phyloP scores from a whole-genome alignment of 2,113 vertebrate species.

The Dasypus novemcinctus region DNA sequence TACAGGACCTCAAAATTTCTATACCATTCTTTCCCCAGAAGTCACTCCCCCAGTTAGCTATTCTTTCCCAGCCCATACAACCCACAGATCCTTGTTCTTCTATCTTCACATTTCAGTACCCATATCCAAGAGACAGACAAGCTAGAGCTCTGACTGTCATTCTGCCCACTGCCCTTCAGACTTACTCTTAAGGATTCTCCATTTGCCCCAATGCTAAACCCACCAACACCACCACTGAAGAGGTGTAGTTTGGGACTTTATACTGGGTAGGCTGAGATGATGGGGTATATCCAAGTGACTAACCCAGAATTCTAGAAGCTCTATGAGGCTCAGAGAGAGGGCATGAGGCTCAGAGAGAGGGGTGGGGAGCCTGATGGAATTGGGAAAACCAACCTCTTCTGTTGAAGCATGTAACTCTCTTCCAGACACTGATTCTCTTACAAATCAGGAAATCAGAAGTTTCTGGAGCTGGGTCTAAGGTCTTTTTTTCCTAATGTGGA shows the following conservation, averaged over 20 bases:
- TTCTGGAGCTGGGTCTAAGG: constrained; percentile 78
- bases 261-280: too few relatives aligned
- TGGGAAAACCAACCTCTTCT: constrained; percentile 80
- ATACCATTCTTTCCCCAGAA: neutral
- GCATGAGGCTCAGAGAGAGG: neutral
- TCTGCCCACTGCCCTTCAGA: neutral
- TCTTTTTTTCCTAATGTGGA: constrained; percentile 58
- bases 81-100: neutral
- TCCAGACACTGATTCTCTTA: constrained; percentile 76
- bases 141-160: neutral
- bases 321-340: neutral
- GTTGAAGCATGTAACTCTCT: constrained; percentile 81
- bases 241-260: neutral
- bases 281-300: too few relatives aligned
- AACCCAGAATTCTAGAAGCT: neutral
- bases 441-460: constrained; percentile 70
- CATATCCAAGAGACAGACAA: neutral
- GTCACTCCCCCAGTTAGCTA: too few relatives aligned
- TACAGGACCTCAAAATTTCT: neutral
- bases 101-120: too few relatives aligned
- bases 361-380: too few relatives aligned
- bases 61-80: neutral
- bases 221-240: neutral
- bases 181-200: neutral
- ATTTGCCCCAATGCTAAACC: neutral